Evolutionary conservation across 1,140 invertebrate genomes (phyloP).

Genomic region (Oedothorax gibbosus): DNA sequence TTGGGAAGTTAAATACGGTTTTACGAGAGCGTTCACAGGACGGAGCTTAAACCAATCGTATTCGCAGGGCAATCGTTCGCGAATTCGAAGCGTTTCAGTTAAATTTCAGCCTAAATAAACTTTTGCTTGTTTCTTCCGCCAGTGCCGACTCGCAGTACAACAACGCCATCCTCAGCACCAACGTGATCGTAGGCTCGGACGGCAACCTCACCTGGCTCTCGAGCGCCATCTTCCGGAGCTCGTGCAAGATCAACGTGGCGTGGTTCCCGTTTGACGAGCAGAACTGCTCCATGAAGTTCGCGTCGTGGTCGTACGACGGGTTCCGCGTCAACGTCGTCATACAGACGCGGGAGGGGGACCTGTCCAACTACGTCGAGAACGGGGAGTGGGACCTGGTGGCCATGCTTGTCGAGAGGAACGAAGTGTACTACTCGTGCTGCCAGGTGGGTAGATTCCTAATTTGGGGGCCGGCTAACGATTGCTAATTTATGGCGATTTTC

Average conservation of each 20-base stretch:
- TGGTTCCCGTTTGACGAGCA: conserved; percentile 75
- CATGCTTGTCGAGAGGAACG: conserved; percentile 70
- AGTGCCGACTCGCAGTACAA: conserved; percentile 69
- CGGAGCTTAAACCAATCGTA: too few species aligned
- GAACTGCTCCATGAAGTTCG: conserved; percentile 93
- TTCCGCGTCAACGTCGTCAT: conserved; percentile 61
- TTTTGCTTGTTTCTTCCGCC: conserved; percentile 40
- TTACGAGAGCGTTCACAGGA: too few species aligned
- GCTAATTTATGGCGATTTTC: too few species aligned
- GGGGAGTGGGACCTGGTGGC: conserved; percentile 75
- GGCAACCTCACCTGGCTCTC: conserved; percentile 69
- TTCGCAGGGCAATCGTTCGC: too few species aligned
- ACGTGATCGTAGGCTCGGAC: conserved; percentile 67
- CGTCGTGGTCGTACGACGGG: conserved; percentile 94
- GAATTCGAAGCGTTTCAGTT: too few species aligned
- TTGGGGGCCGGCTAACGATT: too few species aligned
- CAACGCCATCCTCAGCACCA: conserved; percentile 68
- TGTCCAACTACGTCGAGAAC: conserved; percentile 74
- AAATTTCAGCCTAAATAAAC: too few species aligned
- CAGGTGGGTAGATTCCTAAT: conserved; percentile 5
- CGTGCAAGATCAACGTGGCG: conserved; percentile 69
- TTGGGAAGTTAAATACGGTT: too few species aligned
- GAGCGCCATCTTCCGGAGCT: conserved; percentile 68
- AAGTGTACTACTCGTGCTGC: conserved; percentile 72
- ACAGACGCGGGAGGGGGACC: conserved; percentile 70